These are phyloP conservation scores for Pseudochromis fuscus DNA, from an alignment of 2,797 vertebrate species.

Conservation along the genomic window DNA sequence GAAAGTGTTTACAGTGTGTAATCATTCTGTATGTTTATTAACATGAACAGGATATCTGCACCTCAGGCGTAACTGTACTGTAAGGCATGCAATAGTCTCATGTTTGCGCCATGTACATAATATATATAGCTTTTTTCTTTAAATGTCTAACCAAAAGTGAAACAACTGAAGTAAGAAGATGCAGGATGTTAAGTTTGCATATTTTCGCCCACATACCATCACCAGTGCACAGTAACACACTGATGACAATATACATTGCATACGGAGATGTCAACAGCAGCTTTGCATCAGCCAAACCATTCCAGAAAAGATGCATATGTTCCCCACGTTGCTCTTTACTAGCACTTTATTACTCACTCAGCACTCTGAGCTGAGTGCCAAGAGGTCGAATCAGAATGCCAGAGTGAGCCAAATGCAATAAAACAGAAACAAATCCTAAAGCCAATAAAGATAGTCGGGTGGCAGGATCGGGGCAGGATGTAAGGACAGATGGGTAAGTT, in stretches of 20 bases:
- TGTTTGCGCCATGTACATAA: neutral
- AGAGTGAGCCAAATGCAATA: conserved; percentile 42
- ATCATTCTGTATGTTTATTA: neutral
- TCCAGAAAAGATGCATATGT: conserved; percentile 42
- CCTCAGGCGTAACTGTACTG: neutral
- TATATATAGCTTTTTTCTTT: neutral
- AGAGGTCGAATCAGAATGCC: conserved; percentile 35
- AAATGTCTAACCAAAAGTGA: conserved; percentile 5
- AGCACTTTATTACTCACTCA: conserved; percentile 55
- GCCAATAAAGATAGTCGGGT: conserved; percentile 30
- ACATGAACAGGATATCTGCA: neutral
- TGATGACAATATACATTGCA: neutral
- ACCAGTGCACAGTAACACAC: conserved; percentile 1
- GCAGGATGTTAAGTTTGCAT: neutral
- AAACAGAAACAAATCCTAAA: conserved; percentile 44
- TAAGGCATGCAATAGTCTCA: neutral
- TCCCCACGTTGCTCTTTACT: conserved; percentile 23
- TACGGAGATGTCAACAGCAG: conserved; percentile 9
- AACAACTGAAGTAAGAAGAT: neutral
- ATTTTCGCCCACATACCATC: conserved; percentile 16
- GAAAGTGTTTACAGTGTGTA: neutral
- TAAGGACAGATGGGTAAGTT: neutral
- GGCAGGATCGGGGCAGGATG: neutral
- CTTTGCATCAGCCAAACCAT: conserved; percentile 25
- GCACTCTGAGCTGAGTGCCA: conserved; percentile 43